These are phyloP conservation scores for Zoanthus sociatus DNA, from an alignment of 92 coral and sea anemone genomes.

Conservation along the genomic window DNA sequence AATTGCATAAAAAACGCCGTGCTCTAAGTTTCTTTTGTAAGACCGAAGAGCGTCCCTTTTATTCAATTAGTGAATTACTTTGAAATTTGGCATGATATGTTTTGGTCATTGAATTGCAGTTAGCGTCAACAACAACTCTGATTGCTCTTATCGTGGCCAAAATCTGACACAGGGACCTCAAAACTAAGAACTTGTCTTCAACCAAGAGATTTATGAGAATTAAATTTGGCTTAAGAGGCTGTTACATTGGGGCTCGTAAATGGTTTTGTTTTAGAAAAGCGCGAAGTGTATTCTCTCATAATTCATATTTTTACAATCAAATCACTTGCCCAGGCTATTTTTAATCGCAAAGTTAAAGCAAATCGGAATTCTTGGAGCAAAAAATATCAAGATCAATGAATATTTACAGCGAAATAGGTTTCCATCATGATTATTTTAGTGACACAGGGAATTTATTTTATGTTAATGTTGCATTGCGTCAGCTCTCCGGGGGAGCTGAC, in stretches of 20 bases:
- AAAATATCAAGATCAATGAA: slow-evolving; percentile 36
- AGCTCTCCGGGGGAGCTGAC: slow-evolving; percentile 51
- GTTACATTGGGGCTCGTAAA: background rate
- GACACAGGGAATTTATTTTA: slow-evolving; percentile 40
- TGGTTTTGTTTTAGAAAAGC: background rate
- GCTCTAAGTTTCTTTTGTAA: slow-evolving; percentile 16
- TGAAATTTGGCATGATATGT: slow-evolving; percentile 17
- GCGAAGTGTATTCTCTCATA: background rate
- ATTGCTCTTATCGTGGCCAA: slow-evolving; percentile 46
- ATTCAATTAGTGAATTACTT: slow-evolving; percentile 44
- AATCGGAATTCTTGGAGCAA: slow-evolving; percentile 33
- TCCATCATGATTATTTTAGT: slow-evolving; percentile 33
- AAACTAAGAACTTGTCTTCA: slow-evolving; percentile 48
- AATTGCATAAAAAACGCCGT: background rate
- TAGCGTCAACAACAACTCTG: slow-evolving; percentile 12
- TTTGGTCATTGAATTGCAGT: slow-evolving; percentile 48
- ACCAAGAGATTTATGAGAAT: slow-evolving; percentile 18
- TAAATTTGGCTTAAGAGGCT: slow-evolving; percentile 29
- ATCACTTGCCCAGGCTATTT: slow-evolving; percentile 2
- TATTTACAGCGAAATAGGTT: slow-evolving; percentile 18
- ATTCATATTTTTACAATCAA: background rate
- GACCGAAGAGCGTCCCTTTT: slow-evolving; percentile 9
- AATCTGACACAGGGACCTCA: slow-evolving; percentile 64
- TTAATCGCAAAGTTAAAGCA: slow-evolving; percentile 21
- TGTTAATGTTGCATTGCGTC: slow-evolving; percentile 36